phyloP scores from a whole-genome alignment of 2,888 invertebrate genomes.

The Phorcus lineatus region DNA sequence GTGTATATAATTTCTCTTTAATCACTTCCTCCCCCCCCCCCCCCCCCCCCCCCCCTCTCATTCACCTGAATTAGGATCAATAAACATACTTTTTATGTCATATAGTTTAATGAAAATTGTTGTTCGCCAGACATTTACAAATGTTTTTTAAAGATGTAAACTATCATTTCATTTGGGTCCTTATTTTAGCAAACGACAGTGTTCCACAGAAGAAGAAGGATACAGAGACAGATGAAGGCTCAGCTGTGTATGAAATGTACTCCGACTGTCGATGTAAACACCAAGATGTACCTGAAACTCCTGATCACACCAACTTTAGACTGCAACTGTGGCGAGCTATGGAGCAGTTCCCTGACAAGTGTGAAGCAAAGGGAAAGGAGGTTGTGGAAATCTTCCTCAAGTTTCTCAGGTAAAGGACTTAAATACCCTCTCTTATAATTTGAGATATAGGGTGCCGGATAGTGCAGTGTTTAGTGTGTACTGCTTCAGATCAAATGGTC shows the following conservation, averaged over 20 bases:
- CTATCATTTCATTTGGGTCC: not conserved
- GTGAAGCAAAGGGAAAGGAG: constrained; percentile 88
- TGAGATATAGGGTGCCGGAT: no score
- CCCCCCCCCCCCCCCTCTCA: no score
- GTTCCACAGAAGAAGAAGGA: not conserved
- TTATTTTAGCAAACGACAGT: not conserved
- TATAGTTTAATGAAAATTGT: no score
- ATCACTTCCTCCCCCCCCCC: no score
- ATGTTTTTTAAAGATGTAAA: no score
- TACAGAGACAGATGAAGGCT: not conserved
- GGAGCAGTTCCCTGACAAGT: constrained; percentile 83
- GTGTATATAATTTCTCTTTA: no score
- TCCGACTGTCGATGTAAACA: not conserved
- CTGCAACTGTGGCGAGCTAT: constrained; percentile 88
- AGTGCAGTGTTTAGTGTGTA: no score
- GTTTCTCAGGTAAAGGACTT: constrained; percentile 82
- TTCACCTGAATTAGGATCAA: no score
- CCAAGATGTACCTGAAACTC: constrained; percentile 24
- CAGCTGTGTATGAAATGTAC: not conserved
- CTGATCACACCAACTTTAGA: constrained; percentile 86
- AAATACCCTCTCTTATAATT: constrained; percentile 49
- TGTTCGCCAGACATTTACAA: no score
- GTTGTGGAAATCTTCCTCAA: constrained; percentile 87
- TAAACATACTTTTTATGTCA: no score
- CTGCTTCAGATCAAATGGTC: no score